Percentiles rank a stretch among this genome's conserved stretches.
These are phyloP conservation scores for Cylas formicarius DNA, from an alignment of 1,140 invertebrate species.

Conservation along the genomic window DNA sequence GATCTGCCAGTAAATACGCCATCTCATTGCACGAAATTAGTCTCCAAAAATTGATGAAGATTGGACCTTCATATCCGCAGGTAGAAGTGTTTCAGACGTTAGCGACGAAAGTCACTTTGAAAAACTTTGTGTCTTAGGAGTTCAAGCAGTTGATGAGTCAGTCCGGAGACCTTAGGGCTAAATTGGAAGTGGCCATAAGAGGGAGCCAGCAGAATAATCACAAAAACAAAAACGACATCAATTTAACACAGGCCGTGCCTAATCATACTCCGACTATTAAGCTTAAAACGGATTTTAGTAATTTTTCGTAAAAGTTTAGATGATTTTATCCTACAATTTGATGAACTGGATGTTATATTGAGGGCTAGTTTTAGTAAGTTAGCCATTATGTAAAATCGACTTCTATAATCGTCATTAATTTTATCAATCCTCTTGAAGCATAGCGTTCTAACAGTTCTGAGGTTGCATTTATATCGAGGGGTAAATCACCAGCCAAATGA, in stretches of 20 bases:
- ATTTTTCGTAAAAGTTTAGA: conserved; percentile 72
- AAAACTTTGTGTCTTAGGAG: conserved; percentile 52
- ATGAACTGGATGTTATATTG: too few relatives aligned
- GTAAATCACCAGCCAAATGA: too few relatives aligned
- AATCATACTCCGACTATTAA: conserved; percentile 77
- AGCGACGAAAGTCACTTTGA: not conserved
- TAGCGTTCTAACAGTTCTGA: too few relatives aligned
- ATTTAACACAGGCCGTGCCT: conserved; percentile 42
- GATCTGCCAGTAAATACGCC: conserved; percentile 55
- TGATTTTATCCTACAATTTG: too few relatives aligned
- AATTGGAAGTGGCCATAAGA: conserved; percentile 79
- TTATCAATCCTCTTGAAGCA: too few relatives aligned
- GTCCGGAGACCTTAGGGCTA: conserved; percentile 66
- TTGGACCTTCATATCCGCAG: conserved; percentile 85
- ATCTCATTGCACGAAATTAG: conserved; percentile 75
- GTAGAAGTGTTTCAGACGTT: conserved; percentile 41
- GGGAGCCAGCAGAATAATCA: conserved; percentile 56
- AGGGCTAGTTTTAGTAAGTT: too few relatives aligned
- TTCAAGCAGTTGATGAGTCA: conserved; percentile 85
- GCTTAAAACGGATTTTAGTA: conserved; percentile 93
- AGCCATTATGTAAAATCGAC: too few relatives aligned
- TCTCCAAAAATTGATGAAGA: conserved; percentile 80
- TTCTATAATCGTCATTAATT: too few relatives aligned
- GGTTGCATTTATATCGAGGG: too few relatives aligned
- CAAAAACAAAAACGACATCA: conserved; percentile 40